phyloP scores from a whole-genome alignment of 2,113 vertebrate species.

The Azemiops feae region DNA sequence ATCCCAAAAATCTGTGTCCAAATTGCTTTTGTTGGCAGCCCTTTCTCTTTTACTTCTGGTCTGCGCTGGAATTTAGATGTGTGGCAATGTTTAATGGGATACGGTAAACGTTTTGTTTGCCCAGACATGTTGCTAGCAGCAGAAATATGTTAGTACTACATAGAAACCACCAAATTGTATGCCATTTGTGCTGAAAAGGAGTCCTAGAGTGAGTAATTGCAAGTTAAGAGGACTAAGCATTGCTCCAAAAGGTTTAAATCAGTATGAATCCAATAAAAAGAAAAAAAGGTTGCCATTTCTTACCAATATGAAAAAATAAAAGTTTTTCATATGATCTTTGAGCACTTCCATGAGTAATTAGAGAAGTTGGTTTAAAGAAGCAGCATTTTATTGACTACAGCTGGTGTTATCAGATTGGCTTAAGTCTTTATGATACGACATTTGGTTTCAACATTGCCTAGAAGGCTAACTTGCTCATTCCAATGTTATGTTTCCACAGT shows the following conservation, averaged over 20 bases:
- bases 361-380: neutral
- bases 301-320: neutral
- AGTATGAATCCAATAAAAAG: slow-evolving; percentile 13
- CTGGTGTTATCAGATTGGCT: neutral
- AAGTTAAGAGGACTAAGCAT: neutral
- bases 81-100: neutral
- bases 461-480: slow-evolving; percentile 14
- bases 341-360: neutral
- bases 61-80: neutral
- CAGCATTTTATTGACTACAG: neutral
- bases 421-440: neutral
- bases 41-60: neutral
- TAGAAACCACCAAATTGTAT: neutral
- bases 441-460: neutral
- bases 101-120: neutral
- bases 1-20: rapidly evolving
- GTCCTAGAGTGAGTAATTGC: slow-evolving; percentile 1
- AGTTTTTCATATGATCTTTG: neutral
- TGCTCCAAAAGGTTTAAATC: neutral
- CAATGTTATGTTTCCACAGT: slow-evolving; percentile 74
- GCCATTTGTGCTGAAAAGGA: neutral
- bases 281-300: slow-evolving; percentile 12
- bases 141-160: neutral
- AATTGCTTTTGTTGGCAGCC: neutral
- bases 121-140: neutral